Evolutionary conservation across 1,140 invertebrate species (phyloP).

Genomic region (Hycleus phaleratus): DNA sequence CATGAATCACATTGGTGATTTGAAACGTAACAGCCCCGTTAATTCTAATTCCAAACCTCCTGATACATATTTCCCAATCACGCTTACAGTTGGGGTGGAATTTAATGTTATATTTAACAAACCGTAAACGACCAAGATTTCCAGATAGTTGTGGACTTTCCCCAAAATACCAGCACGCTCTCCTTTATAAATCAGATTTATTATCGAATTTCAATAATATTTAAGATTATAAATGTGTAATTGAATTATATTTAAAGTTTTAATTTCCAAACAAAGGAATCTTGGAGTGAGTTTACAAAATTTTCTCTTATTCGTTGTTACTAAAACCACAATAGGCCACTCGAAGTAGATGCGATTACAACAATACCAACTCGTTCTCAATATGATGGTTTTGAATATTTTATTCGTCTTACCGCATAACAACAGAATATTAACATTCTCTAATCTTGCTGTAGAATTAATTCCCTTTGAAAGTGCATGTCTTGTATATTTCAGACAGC

Average conservation of each 20-base stretch:
- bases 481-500: slow-evolving; percentile 15
- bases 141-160: neutral
- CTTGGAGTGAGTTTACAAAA: no score
- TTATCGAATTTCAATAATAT: no score
- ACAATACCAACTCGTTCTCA: slow-evolving; percentile 15
- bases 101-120: slow-evolving; percentile 13
- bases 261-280: no score
- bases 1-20: no score
- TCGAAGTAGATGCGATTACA: slow-evolving; percentile 13
- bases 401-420: slow-evolving; percentile 20
- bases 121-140: slow-evolving; percentile 3
- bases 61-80: slow-evolving; percentile 21
- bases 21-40: slow-evolving; percentile 6
- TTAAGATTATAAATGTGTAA: no score
- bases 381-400: slow-evolving; percentile 19
- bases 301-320: no score
- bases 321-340: slow-evolving; percentile 15
- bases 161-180: no score
- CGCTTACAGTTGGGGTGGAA: slow-evolving; percentile 7
- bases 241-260: no score
- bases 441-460: slow-evolving; percentile 16
- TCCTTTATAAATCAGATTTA: no score
- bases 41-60: slow-evolving; percentile 14
- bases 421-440: slow-evolving; percentile 20
- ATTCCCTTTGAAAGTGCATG: slow-evolving; percentile 18